Evolutionary conservation across 1,140 invertebrate genomes (phyloP), one percentile per base, ranked within the genome.

Genomic region (Cotesia typhae): DNA sequence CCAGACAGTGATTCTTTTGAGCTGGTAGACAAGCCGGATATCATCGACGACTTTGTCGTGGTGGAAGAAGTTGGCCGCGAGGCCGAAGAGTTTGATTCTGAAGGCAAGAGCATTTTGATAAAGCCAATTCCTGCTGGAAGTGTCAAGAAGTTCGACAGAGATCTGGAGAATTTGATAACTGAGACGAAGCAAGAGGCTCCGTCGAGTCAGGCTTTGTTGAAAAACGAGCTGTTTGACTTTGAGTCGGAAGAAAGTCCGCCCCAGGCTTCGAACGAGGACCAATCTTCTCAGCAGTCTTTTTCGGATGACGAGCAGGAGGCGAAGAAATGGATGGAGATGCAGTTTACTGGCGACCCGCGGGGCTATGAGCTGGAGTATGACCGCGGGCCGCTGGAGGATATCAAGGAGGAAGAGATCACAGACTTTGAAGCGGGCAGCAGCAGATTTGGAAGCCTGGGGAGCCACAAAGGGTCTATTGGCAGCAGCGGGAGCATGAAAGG

Each of bases 1-100:
- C 94, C 94, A 1, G 93, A 90, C 51, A 94, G 93, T 80, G 95
- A 96, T 83, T 96, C 95, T 37, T 97, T 96, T 88, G 95, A 96
- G 88, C 89, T 95, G 83, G 87, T 95, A 0, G 94, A 95, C 76
- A 94, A 94, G 78, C 94, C 94, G 1, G 93, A 94, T 80, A 90
- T 94, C 70, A 93, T 94, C 72, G 94, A 95, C 81, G 94, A 95
- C 79, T 95, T 95, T 82, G 92, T 95, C 0, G 93, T 95, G 0
- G 93, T 95, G 71, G 94, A 95, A 85, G 94, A 95, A 84, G 93
- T 95, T 20, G 94, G 91, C 1, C 93, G 92, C 80, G 93, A 95
- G 86, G 94, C 93, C 1, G 89, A 92, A 76, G 94, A 95, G 85
- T 90, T 89, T 70, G 94, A 95, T 81, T 87, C 89, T 0, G 94